phyloP scores from a whole-genome alignment of 2,113 vertebrate genomes.

The Benitochromis conjunctus region DNA sequence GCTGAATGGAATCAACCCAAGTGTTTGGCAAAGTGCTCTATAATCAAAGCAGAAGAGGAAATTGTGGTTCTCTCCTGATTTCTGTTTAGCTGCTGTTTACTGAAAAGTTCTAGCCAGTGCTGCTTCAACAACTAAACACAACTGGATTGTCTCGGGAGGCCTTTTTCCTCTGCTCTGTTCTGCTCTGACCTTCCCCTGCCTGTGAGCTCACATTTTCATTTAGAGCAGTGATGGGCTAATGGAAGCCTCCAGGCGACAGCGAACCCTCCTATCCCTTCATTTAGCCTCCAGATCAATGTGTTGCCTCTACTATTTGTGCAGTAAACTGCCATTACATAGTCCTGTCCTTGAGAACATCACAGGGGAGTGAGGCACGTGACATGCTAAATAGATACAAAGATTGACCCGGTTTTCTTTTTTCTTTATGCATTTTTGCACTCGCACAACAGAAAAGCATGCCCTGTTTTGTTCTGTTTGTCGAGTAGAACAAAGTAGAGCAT shows the following conservation, averaged over 20 bases:
- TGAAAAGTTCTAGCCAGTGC: background rate
- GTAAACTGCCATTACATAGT: background rate
- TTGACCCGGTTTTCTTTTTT: background rate
- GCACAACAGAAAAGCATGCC: background rate
- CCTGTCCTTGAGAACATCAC: background rate
- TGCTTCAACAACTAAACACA: background rate
- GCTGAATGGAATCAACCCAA: background rate
- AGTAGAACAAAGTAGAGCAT: background rate
- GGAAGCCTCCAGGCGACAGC: constrained; percentile 40
- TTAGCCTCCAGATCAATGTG: constrained; percentile 48
- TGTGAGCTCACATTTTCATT: constrained; percentile 32
- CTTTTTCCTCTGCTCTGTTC: background rate
- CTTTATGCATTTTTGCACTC: background rate
- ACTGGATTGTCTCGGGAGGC: constrained; percentile 5
- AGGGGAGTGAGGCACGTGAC: background rate
- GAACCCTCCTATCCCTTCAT: constrained; percentile 9
- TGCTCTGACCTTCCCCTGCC: constrained; percentile 27
- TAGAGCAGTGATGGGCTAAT: constrained; percentile 27
- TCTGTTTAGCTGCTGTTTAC: constrained; percentile 12
- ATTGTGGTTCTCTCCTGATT: background rate
- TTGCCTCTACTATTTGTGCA: background rate
- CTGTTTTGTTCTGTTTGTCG: background rate
- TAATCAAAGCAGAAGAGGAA: background rate
- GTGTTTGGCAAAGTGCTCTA: constrained; percentile 4
- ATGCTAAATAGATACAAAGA: background rate